Evolutionary conservation across 2,113 vertebrate genomes (phyloP), one percentile per base, ranked within the genome.

Genomic region (Percopsis transmontana): DNA sequence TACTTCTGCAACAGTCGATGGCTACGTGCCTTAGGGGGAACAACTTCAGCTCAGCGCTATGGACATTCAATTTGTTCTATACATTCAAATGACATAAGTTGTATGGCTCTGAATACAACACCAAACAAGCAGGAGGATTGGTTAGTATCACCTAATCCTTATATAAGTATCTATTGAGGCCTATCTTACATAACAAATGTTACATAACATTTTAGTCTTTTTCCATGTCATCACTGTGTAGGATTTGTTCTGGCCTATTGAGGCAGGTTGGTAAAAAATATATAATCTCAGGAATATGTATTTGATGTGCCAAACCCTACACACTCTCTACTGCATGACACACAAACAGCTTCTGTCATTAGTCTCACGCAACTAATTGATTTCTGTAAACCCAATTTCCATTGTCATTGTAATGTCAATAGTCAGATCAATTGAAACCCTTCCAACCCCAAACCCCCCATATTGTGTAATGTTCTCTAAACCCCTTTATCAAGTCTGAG

Each of bases 1-100:
- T 70, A 77, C 63, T 77, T 76, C 55, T 82, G 82, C 85, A 79
- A 81, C 73, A 76, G 27, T 77, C 6, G 2, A 61, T 3, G 16
- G 47, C 40, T 7, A 16, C 27, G 69, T 55, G 27, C 41, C 70
- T 74, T 53, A 7, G 57, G 12, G 27, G 14, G 14, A 55, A 20
- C n/a, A n/a, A 15, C 24, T 33, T 13, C 18, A 33, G 24, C 5
- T 15, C 14, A n/a, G 15, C 18, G 12, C 23, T 55, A 11, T 33
- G 52, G 21, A 67, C 68, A 14, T 9, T 61, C 21, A 20, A 51
- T 59, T 52, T 38, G 7, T 58, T 18, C 24, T 23, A 8, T 64
- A 38, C 5, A 5, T 64, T 58, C 23, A 21, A 39, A 24, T 52
- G 18, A 19, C 48, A 51, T 51, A 51, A 50, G n/a, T 51, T 5